Evolutionary conservation across 2,797 vertebrate genomes (phyloP).

Genomic region (Galagoides demidoff): DNA sequence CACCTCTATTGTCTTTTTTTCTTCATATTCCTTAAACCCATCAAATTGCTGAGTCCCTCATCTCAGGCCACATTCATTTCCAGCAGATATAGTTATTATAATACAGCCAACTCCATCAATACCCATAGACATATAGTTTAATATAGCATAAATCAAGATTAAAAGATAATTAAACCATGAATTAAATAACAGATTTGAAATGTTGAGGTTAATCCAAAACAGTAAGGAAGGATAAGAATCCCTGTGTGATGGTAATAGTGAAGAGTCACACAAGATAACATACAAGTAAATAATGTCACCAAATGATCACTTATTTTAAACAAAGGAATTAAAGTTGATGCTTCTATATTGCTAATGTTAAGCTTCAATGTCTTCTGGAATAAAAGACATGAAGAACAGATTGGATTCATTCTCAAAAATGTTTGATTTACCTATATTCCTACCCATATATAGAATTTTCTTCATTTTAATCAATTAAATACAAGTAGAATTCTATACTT

Average conservation of each 20-base stretch:
- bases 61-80: neutral
- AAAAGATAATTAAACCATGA: neutral
- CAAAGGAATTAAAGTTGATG: constrained; percentile 28
- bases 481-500: constrained; percentile 48
- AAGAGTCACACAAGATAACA: constrained; percentile 1
- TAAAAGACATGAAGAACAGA: constrained; percentile 16
- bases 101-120: neutral
- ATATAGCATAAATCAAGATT: neutral
- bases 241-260: neutral
- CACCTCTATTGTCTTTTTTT: neutral
- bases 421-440: constrained; percentile 19
- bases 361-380: neutral
- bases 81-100: neutral
- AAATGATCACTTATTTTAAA: constrained; percentile 2
- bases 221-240: neutral
- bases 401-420: constrained; percentile 4
- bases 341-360: constrained; percentile 26
- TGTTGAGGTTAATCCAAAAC: neutral
- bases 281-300: constrained; percentile 1
- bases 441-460: neutral
- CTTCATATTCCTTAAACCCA: neutral
- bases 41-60: neutral
- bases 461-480: constrained; percentile 48
- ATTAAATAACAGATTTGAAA: neutral
- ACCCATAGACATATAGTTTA: neutral